These are phyloP conservation scores for Orientallactaga bullata DNA, from an alignment of 2,113 vertebrate species.

Conservation along the genomic window DNA sequence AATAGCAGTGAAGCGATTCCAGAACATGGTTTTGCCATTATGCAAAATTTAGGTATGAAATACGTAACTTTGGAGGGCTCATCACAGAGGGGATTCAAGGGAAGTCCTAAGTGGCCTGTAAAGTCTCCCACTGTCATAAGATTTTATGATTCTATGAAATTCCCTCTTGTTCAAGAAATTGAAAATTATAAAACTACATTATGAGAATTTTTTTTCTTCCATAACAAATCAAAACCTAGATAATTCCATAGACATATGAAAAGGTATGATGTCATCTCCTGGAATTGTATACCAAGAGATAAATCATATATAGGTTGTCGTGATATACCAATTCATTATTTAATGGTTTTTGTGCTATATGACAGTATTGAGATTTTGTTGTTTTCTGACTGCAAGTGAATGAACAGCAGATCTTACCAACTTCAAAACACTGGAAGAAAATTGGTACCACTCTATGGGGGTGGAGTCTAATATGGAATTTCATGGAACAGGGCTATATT, in stretches of 20 bases:
- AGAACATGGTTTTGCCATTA: not conserved
- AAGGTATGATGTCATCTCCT: not conserved
- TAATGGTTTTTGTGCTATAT: not conserved
- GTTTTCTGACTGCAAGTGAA: constrained; percentile 12
- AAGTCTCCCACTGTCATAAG: not conserved
- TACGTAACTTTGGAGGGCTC: not conserved
- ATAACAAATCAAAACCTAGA: constrained; percentile 12
- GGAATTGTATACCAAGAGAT: not conserved
- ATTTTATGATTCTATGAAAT: not conserved
- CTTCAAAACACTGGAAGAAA: not conserved
- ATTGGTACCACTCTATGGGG: not conserved
- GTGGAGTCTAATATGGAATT: not conserved
- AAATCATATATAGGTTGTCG: not conserved
- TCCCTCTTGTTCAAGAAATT: not conserved
- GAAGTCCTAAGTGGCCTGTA: not conserved
- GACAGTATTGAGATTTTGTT: not conserved
- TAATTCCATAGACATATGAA: not conserved
- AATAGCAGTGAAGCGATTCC: not conserved
- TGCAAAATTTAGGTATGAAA: not conserved
- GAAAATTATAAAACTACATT: not conserved
- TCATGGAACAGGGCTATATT: not conserved
- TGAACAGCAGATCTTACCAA: not conserved
- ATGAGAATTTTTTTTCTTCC: not conserved
- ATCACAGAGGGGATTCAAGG: not conserved
- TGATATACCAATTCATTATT: not conserved